A percentile compares a stretch with the other conserved stretches of the same genome.
Conservation (phyloP, 2,113 vertebrate genomes). For the Prinia subflava region DNA sequence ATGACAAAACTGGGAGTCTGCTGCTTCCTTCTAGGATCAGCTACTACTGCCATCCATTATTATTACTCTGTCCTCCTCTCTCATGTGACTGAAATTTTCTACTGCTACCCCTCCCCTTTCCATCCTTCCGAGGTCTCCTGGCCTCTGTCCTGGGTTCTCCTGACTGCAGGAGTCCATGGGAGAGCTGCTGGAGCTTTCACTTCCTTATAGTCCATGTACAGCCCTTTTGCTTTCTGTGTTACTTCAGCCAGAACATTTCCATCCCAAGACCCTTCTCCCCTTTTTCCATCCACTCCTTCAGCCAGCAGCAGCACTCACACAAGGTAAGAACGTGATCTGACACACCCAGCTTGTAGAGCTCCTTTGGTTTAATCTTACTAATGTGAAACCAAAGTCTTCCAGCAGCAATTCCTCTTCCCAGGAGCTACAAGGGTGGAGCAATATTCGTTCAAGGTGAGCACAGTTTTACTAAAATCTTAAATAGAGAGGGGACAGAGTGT, state of each 20-base stretch:
- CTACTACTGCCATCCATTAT: background rate
- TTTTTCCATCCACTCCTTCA: background rate
- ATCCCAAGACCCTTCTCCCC: accelerated
- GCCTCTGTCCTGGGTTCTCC: background rate
- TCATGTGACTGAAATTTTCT: background rate
- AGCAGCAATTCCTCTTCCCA: background rate
- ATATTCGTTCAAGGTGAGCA: accelerated
- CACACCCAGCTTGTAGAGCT: background rate
- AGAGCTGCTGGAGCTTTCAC: background rate
- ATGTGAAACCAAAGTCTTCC: background rate
- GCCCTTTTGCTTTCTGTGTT: background rate
- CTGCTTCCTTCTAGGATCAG: background rate
- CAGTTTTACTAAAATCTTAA: background rate
- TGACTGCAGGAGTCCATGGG: background rate
- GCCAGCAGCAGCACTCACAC: background rate
- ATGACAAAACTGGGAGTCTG: background rate
- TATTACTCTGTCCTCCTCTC: background rate
- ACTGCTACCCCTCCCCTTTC: background rate
- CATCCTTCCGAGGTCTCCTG: background rate
- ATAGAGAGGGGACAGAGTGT: background rate
- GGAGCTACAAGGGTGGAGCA: background rate
- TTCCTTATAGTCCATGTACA: accelerated
- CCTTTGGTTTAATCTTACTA: background rate
- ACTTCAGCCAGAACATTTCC: background rate
- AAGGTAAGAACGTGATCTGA: background rate